Evolutionary conservation across 1,140 invertebrate species (phyloP).

Genomic region (Anthonomus grandis): DNA sequence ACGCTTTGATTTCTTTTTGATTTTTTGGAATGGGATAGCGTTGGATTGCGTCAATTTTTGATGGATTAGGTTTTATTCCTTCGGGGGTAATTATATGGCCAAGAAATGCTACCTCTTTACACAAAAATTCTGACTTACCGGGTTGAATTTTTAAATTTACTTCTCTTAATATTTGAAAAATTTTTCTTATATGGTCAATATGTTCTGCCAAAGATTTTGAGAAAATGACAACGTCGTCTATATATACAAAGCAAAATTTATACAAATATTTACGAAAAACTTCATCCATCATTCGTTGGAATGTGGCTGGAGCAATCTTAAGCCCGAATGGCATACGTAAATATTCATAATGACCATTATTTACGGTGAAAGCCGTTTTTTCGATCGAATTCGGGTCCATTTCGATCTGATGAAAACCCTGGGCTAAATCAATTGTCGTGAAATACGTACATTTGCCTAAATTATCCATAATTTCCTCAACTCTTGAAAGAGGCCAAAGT

Average conservation of each 20-base stretch:
- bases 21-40: slow-evolving; percentile 14
- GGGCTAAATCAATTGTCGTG: slow-evolving; percentile 51
- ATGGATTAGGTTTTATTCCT: slow-evolving; percentile 18
- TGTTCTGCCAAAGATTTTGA: slow-evolving; percentile 35
- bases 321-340: slow-evolving; percentile 49
- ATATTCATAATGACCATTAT: slow-evolving; percentile 47
- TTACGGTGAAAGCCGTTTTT: slow-evolving; percentile 52
- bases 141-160: slow-evolving; percentile 36
- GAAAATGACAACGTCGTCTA: slow-evolving; percentile 44
- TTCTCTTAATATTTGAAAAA: slow-evolving; percentile 31
- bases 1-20: slow-evolving; percentile 19
- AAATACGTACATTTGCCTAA: slow-evolving; percentile 51
- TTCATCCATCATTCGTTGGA: slow-evolving; percentile 49
- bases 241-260: slow-evolving; percentile 38
- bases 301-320: slow-evolving; percentile 49
- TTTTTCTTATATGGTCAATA: slow-evolving; percentile 28
- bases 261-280: slow-evolving; percentile 36
- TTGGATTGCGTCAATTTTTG: slow-evolving; percentile 16
- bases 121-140: slow-evolving; percentile 39
- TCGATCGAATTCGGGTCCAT: slow-evolving; percentile 42
- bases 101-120: slow-evolving; percentile 26
- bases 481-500: slow-evolving; percentile 55
- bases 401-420: slow-evolving; percentile 52
- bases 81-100: slow-evolving; percentile 21
- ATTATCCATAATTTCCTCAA: slow-evolving; percentile 52